Evolutionary conservation across 2,797 vertebrate genomes (phyloP), one percentile per base, ranked within the genome.

Genomic region (Sebastes goodei): DNA sequence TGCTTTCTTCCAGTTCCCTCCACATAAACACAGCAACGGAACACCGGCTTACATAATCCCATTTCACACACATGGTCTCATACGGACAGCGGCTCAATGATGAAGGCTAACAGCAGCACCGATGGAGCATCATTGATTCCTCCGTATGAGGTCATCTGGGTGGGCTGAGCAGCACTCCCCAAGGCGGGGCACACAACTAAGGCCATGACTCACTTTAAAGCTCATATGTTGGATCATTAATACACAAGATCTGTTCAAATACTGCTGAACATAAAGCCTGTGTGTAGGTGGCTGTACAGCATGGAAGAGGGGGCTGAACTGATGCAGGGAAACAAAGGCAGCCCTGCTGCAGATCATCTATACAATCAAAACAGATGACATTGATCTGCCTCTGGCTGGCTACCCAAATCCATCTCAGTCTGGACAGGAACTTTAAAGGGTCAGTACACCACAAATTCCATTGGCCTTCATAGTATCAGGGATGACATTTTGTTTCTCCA

Each of bases 21-120:
- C 55, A 57, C 69, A 73, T 20, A 61, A 72, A 76, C 33, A 33
- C 32, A 33, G 32, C 32, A 83, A 89, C 74, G 20, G 12, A 59
- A 89, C 78, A 81, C 78, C 56, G 5, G 32, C 35, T 90, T 91
- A 85, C 69, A 21, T 89, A 90, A 91, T 77, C 57, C 29, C 35
- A 65, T 75, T 32, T 79, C 8, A 23, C 29, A 11, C 52, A 32
- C 68, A 35, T 2, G 12, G 32, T 23, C 59, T 67, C 62, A 12
- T 10, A 25, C 3, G 15, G 38, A 69, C 60, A 71, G 74, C 33
- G 21, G 64, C 25, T 74, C 12, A 7, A 17, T 46, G 14, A 15
- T 46, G 15, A 17, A 17, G 42, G 69, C 38, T 38, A n/a, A 71
- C 8, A 33, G 53, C 60, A 52, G 76, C 64, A 12, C 78, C 32